phyloP scores from a whole-genome alignment of 2,888 invertebrate species.

The Trichogramma evanescens region DNA sequence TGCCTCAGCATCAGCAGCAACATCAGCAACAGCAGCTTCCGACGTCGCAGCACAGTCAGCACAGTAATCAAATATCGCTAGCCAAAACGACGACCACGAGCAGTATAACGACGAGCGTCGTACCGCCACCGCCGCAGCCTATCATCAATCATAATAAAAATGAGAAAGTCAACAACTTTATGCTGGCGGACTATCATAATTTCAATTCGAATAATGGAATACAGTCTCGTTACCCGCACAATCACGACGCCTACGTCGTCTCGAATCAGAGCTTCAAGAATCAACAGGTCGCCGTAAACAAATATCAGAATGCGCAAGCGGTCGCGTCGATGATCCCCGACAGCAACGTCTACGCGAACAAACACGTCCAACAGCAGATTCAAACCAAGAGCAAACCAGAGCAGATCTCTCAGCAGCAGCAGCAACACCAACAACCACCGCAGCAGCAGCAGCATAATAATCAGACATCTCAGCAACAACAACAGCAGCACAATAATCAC shows the following conservation, averaged over 20 bases:
- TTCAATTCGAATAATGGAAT: constrained; percentile 32
- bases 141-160: constrained; percentile 11
- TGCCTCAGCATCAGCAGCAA: constrained; percentile 24
- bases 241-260: constrained; percentile 32
- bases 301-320: constrained; percentile 35
- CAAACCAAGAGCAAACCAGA: constrained; percentile 26
- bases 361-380: constrained; percentile 26
- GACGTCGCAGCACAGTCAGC: constrained; percentile 17
- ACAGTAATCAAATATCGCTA: constrained; percentile 27
- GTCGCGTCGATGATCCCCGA: too few species aligned
- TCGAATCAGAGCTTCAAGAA: constrained; percentile 38
- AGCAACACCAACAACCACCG: constrained; percentile 35
- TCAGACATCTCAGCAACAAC: constrained; percentile 33
- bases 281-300: neutral
- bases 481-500: constrained; percentile 25
- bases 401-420: constrained; percentile 24
- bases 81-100: constrained; percentile 22
- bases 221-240: constrained; percentile 33
- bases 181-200: constrained; percentile 34
- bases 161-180: constrained; percentile 35
- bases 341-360: constrained; percentile 2
- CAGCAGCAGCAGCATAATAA: constrained; percentile 26
- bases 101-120: too few species aligned
- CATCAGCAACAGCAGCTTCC: constrained; percentile 26
- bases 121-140: constrained; percentile 1